Base-by-base conservation (phyloP, 30 jellyfish, hydroid and myxozoan genomes). In the Aurelia sp. region DNA sequence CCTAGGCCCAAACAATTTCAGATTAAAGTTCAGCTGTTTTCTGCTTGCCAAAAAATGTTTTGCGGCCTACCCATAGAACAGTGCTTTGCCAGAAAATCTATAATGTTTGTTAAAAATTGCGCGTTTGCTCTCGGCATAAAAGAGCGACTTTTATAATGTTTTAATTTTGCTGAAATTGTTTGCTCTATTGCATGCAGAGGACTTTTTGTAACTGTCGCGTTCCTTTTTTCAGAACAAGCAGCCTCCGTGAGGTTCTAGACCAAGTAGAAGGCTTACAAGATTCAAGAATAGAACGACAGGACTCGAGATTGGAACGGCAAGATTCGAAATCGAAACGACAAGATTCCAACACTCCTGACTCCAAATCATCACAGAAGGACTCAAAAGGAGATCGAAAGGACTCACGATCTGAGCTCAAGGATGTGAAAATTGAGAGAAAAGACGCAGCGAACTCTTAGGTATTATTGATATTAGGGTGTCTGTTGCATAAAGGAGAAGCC, bases 241-340 rank as follows among this genome's bases (percentile, higher is more conserved):
- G 94, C 65, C 69, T 91, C 12, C 73, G 91, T 19, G 91, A 90
- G 18, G 98, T 86, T 17, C 82, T 79, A 15, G 92, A 79, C 17
- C 94, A 86, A 80, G 94, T 91, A 18, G 98, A 91, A 66, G 78
- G 98, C 61, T 87, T 91, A 6, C 98, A 91, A 66, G 98, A 91
- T 74, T 81, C 87, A 72, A 78, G 94, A 68, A 90, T 90, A 70
- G 89, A 79, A 47, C 89, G 88, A 11, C 84, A 71, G 71, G 87
- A 75, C 68, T 86, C 90, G 13, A 76, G 89, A 41, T 37, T 62
- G 37, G 78, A 76, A 63, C 93, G 93, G 4, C 84, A 68, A 67
- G 93, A 84, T 27, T 73, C 86, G 71, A 76, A 50, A 61, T 60
- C 76, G 23, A 76, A 84, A 21, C 82, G 83, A 18, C 70, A 72